Conservation (phyloP, 2,888 invertebrate species). For the Rhimphoctona megacephalus region DNA sequence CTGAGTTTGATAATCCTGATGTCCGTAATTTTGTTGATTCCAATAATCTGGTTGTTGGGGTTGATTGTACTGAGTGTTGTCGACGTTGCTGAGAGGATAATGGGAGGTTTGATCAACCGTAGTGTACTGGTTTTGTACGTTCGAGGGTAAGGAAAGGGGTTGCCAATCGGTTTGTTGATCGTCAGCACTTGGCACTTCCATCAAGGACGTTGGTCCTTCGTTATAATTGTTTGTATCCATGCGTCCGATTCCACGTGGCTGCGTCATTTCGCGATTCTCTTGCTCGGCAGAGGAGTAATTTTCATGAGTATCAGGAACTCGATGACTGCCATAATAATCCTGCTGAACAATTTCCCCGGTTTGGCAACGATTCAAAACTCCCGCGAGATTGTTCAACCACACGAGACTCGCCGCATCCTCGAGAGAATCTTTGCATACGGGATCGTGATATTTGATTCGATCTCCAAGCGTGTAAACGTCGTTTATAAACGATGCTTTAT, state of each 20-base stretch:
- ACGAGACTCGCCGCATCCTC: conserved; percentile 86
- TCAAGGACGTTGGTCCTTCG: conserved; percentile 77
- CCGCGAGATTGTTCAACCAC: conserved; percentile 87
- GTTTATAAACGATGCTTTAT: conserved; percentile 86
- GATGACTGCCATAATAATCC: conserved; percentile 66
- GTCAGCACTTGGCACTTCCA: conserved; percentile 75
- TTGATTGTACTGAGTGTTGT: conserved; percentile 75
- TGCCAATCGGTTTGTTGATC: conserved; percentile 78
- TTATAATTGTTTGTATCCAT: conserved; percentile 68
- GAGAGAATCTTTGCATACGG: conserved; percentile 85
- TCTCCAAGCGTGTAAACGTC: conserved; percentile 86
- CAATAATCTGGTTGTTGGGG: conserved; percentile 78
- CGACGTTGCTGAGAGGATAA: conserved; percentile 73
- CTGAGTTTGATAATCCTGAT: conserved; percentile 76
- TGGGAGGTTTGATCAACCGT: conserved; percentile 71
- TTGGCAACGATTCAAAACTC: conserved; percentile 84
- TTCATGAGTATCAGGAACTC: conserved; percentile 36
- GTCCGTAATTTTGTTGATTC: conserved; percentile 75
- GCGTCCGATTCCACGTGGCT: conserved; percentile 76
- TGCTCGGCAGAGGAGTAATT: conserved; percentile 66
- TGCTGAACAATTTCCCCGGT: conserved; percentile 81
- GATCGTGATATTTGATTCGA: conserved; percentile 91
- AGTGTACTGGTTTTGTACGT: conserved; percentile 76
- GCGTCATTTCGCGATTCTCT: conserved; percentile 72
- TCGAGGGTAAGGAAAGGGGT: conserved; percentile 76